Base-by-base conservation (phyloP, 2,888 invertebrate species). In the Sinodicranocentrus sp. region DNA sequence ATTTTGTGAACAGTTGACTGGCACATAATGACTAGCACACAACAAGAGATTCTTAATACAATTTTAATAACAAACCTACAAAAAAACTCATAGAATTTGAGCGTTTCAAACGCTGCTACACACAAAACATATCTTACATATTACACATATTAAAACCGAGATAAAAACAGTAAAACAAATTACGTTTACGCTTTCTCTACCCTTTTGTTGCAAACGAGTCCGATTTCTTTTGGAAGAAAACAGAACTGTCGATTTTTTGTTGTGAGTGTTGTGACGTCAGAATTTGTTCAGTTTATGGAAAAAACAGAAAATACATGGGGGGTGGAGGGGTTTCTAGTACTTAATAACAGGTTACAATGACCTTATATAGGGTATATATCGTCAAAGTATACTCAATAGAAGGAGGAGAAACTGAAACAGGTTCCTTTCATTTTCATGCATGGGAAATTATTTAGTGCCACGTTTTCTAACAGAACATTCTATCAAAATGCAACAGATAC, bases 21-120 rank as follows among this genome's bases (percentile, higher is more conserved):
- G 86, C 86, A 87, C 84, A 82, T 82, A 85, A 87, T 87, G 86
- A 87, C 86, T 87, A 87, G 86, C 86, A 87, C 85, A 84, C 85
- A 84, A 85, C 72, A 85, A 85, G 86, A 86, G 86, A 86, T 86
- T 86, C 86, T 86, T 78, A 82, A 79, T 83, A 77, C 76, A 76
- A 71, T 61, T 61, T 21, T 21, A 33, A 33, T 15, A 48, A 39
- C 39, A 39, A 39, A 39, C 39, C 6, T 8, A 39, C 44, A 39
- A 73, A 59, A 67, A 71, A 43, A 59, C 0, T 59, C 57, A 0
- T 43, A 28, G 33, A 54, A 54, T 54, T 19, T 1, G 19, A 71
- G 57, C 80, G 80, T 80, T n/a, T 80, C 73, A 80, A 67, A 80
- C 80, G 75, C 63, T 23, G 33, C 23, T 21, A 5, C 1, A 59